Evolutionary conservation across 2,797 vertebrate genomes (phyloP), one percentile per base, ranked within the genome.

Genomic region (Epinephelus malabaricus): DNA sequence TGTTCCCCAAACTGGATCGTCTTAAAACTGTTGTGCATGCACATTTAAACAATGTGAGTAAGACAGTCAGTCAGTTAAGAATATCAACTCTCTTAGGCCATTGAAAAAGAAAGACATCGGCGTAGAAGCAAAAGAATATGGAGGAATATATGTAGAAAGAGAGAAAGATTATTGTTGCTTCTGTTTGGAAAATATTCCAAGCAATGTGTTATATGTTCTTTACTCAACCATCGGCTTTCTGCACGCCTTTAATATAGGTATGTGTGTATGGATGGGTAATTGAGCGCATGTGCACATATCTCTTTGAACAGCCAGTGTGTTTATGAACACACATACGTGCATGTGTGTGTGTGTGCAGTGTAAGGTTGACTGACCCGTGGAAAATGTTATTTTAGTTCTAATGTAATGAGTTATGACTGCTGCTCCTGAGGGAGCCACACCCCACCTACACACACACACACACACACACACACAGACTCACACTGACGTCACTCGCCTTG

Each of bases 331-430:
- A 51, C 34, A 17, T 5, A 19, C 7, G 14, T 43, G 8, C 43
- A 53, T 49, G 54, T 50, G 34, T 17, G 10, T 53, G 49, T 49
- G 64, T 38, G 71, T 12, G 50, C 59, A 40, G 78, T 76, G 74
- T 77, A 76, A 75, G 78, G 60, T 82, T 80, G 82, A 86, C 73
- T 90, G 84, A 89, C 80, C 87, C 78, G 27, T 86, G 74, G 68
- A 87, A 88, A 87, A 88, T 85, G 71, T 88, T 91, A 83, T 89
- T 92, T 86, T 83, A 78, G 73, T 76, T 83, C 30, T 67, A 90
- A 86, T 79, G 65, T 94, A 89, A 94, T 89, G 88, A 90, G 90
- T 92, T 91, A 83, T 94, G 91, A 91, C 89, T 89, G 89, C 88
- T 82, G 43, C 79, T 87, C 92, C 90, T 59, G 58, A 79, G 89